phyloP scores from a whole-genome alignment of 2,113 vertebrate genomes.

The Ailurus styani region DNA sequence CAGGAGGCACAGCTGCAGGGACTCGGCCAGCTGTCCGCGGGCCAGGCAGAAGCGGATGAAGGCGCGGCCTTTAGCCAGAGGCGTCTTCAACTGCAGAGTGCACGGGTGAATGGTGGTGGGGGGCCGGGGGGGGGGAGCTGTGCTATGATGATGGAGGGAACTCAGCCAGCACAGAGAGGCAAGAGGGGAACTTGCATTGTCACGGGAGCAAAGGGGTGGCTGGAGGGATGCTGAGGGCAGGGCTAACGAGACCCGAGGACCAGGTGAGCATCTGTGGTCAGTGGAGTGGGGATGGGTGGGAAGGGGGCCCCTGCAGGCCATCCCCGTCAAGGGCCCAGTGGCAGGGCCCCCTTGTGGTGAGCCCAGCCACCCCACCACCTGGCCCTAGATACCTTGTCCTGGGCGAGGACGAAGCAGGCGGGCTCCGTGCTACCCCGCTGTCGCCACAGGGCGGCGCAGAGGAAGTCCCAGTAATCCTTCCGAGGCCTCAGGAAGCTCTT shows the following conservation, averaged over 20 bases:
- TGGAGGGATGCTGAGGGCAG: neutral
- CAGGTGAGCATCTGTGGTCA: rapidly evolving
- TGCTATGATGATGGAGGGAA: neutral
- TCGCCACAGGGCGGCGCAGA: conserved; percentile 69
- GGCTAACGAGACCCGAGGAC: neutral
- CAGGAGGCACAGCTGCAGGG: conserved; percentile 83
- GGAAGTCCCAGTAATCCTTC: conserved; percentile 85
- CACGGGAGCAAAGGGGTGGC: neutral
- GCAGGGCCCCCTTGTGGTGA: rapidly evolving
- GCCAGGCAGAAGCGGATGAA: conserved; percentile 84
- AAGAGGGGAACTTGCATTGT: neutral
- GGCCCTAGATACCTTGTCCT: conserved; percentile 75
- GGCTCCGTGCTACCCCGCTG: conserved; percentile 58
- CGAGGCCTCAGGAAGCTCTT: conserved; percentile 79
- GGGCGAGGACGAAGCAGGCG: conserved; percentile 55
- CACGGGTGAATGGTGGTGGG: neutral
- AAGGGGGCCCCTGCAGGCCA: neutral
- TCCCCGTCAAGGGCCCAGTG: neutral
- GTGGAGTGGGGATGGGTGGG: neutral
- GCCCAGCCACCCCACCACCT: neutral
- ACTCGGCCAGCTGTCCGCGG: conserved; percentile 80
- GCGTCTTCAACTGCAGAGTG: conserved; percentile 77
- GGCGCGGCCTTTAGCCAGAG: conserved; percentile 81
- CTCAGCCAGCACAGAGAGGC: neutral
- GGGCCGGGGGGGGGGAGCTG: too few species aligned